Base-by-base conservation (phyloP, 2,797 vertebrate genomes). In the Hippopotamyrus pictus region DNA sequence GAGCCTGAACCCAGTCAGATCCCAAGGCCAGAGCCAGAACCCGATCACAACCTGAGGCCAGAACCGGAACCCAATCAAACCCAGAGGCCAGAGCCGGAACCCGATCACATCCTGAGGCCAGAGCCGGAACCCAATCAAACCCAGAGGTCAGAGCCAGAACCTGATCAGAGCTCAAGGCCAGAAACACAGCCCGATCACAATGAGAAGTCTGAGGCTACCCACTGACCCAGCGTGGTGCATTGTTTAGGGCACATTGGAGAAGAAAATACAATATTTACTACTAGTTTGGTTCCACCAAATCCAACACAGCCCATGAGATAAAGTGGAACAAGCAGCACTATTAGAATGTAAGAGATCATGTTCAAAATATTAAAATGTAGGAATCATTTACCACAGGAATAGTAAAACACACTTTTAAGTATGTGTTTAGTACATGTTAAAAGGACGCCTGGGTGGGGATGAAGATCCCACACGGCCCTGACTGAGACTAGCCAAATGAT, bases 381-480 rank as follows among this genome's bases (percentile, higher is more conserved):
- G 73, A 79, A 17, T 79, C 19, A 44, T n/a, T 79, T 76, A 37
- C 14, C 14, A 76, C 69, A 14, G 33, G 33, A 41, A 7, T 76
- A 37, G 4, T 41, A 41, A 41, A 41, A 41, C 37, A 41, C 29
- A 37, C 29, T 7, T 37, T 73, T 73, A 17, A 37, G 29, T 5
- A 73, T 2, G 29, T 37, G 73, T 44, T 73, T 73, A 73, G 12
- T 73, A 73, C 0, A 1, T 73, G 17, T n/a, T 79, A 17, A 79
- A 44, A 44, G 73, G 41, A 2, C 69, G 41, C 37, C 50, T 51
- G 62, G 11, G 12, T 54, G 25, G 7, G 3, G 29, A 33, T 82
- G 9, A 41, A 48, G 50, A 57, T 22, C 17, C 17, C 12, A 87
- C 86, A 79, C 90, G 76, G 92, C 76, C 9, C 17, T 79, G 73